A percentile compares a stretch with the other conserved stretches of the same genome.
Evolutionary conservation across 30 jellyfish, hydroid and myxozoan genomes (phyloP).

Genomic region (Cassiopea xamachana): DNA sequence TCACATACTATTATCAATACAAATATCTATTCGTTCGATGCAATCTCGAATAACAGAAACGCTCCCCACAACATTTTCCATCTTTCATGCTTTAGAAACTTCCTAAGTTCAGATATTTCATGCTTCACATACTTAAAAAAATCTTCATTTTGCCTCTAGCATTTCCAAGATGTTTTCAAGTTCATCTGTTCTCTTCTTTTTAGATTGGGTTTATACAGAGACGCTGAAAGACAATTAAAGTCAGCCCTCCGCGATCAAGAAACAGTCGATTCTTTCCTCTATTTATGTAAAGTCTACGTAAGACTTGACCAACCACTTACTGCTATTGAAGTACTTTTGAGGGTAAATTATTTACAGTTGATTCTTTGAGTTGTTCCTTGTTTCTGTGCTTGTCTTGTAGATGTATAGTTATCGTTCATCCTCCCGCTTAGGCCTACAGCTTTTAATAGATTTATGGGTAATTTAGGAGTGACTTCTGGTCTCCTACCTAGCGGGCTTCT

Average conservation of each 20-base stretch:
- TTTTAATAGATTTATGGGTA: too few species aligned
- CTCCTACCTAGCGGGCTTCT: too few species aligned
- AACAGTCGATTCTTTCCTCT: constrained; percentile 87
- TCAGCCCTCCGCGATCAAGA: constrained; percentile 98
- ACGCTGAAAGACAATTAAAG: constrained; percentile 96
- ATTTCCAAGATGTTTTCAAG: background rate
- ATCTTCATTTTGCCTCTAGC: background rate
- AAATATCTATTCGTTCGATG: too few species aligned
- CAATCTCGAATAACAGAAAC: too few species aligned
- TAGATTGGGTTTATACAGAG: constrained; percentile 96
- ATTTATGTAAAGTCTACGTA: constrained; percentile 95
- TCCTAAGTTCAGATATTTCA: too few species aligned
- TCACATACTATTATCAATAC: too few species aligned
- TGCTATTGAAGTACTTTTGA: constrained; percentile 89
- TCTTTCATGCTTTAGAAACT: too few species aligned
- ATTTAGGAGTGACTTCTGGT: too few species aligned
- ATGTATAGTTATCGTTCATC: background rate
- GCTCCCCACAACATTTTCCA: too few species aligned
- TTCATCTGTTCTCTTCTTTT: background rate
- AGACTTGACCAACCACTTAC: constrained; percentile 98
- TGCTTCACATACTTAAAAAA: too few species aligned
- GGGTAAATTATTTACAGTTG: constrained; percentile 43
- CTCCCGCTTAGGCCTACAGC: background rate
- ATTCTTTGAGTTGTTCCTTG: background rate
- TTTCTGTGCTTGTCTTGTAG: background rate